Conservation (phyloP, 2,888 invertebrate genomes). For the Xestia ashworthii region DNA sequence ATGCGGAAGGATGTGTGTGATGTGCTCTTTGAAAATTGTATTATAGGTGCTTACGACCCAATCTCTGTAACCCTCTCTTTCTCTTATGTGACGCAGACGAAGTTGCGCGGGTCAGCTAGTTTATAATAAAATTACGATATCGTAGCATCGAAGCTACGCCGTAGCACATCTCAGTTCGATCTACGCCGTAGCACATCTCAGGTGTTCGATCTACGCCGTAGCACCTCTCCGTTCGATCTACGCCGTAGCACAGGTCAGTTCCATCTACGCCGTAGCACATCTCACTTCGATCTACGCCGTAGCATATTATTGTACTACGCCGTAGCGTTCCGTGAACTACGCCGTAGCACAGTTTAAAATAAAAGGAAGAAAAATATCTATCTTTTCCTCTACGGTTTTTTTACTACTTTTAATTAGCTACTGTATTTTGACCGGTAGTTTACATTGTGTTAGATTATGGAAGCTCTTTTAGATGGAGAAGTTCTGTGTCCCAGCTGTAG, state of each 20-base stretch:
- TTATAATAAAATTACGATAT: neutral
- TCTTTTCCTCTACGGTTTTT: neutral
- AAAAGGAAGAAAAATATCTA: neutral
- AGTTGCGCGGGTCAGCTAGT: no score
- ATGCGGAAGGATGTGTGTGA: no score
- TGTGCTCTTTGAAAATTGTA: no score
- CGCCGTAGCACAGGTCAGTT: neutral
- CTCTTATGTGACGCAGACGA: no score
- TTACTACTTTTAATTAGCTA: neutral
- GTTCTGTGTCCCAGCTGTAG: no score
- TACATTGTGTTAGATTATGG: no score
- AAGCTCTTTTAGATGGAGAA: no score
- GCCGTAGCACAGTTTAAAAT: neutral
- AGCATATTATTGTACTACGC: neutral
- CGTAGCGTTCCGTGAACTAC: neutral
- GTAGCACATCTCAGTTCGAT: neutral
- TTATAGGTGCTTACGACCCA: no score
- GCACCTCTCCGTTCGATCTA: neutral
- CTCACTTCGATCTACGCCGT: neutral
- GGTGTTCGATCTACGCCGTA: neutral
- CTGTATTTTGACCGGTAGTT: no score
- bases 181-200: neutral
- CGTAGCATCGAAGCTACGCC: neutral
- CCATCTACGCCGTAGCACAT: neutral
- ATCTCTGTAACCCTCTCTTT: no score